These are phyloP conservation scores for Bujurquina vittata DNA, from an alignment of 2,113 vertebrate species.

Conservation along the genomic window DNA sequence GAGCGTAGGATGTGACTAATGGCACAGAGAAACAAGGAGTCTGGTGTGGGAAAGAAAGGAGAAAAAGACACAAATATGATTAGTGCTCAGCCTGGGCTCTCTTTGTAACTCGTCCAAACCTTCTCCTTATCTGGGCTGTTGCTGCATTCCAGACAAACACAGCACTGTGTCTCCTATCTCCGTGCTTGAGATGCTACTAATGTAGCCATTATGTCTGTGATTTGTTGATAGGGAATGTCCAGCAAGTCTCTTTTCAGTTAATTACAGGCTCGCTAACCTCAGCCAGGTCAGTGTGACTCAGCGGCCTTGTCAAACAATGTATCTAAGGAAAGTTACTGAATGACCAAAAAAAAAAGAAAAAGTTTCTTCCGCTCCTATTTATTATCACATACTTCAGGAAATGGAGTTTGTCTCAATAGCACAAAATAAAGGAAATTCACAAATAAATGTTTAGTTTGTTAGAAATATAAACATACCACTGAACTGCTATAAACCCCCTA, in stretches of 20 bases:
- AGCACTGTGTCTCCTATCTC: constrained; percentile 33
- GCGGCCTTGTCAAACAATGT: neutral
- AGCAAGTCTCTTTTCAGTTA: constrained; percentile 24
- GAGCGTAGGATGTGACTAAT: constrained; percentile 38
- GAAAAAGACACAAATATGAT: constrained; percentile 40
- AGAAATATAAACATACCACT: neutral
- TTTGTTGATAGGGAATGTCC: constrained; percentile 56
- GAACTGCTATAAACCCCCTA: neutral
- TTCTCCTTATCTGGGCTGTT: constrained; percentile 44
- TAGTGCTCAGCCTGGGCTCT: constrained; percentile 27
- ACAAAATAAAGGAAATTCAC: neutral
- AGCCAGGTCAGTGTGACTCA: constrained; percentile 33
- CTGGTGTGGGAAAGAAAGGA: constrained; percentile 34
- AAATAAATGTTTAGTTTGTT: constrained; percentile 1
- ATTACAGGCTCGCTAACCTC: constrained; percentile 12
- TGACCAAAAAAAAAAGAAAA: constrained; percentile 1
- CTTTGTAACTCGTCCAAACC: constrained; percentile 50
- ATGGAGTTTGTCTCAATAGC: neutral
- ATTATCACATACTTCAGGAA: constrained; percentile 17
- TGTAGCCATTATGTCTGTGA: constrained; percentile 59
- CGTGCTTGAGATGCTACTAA: constrained; percentile 50
- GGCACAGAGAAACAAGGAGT: constrained; percentile 12
- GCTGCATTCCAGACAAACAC: constrained; percentile 60
- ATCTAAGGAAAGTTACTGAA: neutral
- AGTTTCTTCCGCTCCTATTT: neutral